Evolutionary conservation across 1,140 invertebrate species (phyloP).

Genomic region (Heliconius hermathena): DNA sequence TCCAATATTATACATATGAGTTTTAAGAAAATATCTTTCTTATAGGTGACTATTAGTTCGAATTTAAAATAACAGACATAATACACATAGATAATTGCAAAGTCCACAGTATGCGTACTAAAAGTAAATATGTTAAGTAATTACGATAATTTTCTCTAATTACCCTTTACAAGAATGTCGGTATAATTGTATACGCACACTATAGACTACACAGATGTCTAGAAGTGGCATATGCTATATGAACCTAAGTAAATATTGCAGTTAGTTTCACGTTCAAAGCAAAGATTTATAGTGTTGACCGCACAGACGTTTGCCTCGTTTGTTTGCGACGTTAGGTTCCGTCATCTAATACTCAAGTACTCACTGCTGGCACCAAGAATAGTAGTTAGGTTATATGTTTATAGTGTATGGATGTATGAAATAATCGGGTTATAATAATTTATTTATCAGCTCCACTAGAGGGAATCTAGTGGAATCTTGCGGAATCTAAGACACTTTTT

Average conservation of each 20-base stretch:
- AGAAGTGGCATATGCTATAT: not conserved
- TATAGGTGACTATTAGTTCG: not conserved
- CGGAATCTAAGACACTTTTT: no score
- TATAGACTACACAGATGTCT: not conserved
- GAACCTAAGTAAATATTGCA: conserved; percentile 2
- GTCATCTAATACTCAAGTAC: conserved; percentile 8
- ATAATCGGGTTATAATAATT: no score
- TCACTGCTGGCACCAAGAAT: not conserved
- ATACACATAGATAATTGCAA: not conserved
- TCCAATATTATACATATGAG: no score
- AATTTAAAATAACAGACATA: not conserved
- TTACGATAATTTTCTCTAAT: conserved; percentile 1
- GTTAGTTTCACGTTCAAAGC: not conserved
- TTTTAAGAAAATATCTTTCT: not conserved
- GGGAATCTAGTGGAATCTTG: no score
- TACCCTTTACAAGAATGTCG: not conserved
- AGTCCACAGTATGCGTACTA: not conserved
- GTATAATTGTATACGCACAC: not conserved
- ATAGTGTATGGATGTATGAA: not conserved
- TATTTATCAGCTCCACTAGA: no score
- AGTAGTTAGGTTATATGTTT: not conserved
- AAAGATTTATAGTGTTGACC: not conserved
- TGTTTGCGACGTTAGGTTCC: not conserved
- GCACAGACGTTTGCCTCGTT: not conserved
- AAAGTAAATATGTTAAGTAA: conserved; percentile 1